Base-by-base conservation (phyloP, 2,113 vertebrate species). In the Chionomys nivalis region DNA sequence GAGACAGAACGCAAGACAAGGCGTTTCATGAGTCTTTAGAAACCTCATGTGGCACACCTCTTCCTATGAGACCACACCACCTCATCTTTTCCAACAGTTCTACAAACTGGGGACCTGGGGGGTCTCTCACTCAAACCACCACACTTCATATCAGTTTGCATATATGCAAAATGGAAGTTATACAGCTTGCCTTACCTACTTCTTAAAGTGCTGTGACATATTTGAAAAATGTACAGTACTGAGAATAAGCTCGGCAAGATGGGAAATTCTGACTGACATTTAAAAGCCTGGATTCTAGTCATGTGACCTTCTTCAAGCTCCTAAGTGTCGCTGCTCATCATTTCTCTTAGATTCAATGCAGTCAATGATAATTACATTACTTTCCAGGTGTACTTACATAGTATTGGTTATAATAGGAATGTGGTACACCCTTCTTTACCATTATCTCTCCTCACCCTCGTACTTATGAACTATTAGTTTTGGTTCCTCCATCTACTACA, bases 91-190 rank as follows among this genome's bases (percentile, higher is more conserved):
- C n/a, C 39, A 44, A 65, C n/a, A 42, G 24, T 44, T 85, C n/a
- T 14, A 44, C 39, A 2, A 65, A 65, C 58, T 17, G 26, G n/a
- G 26, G 7, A 19, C 58, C 28, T 19, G 4, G n/a, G 26, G 58
- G 16, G 13, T 4, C 42, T 44, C 39, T 44, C 1, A 65, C 65
- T 65, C 9, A 44, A 85, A 44, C 26, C 58, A 6, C 1, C 24
- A 65, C 39, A 85, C 2, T 78, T 75, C 58, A 68, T 11, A 78
- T 95, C 39, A 55, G 66, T 91, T 96, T 96, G 36, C 47, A 75
- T 16, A 82, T 24, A 39, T 76, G 49, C 17, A 76, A 88, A 85
- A 73, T 66, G 13, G 4, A 90, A 91, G 89, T 39, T 28, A 26
- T 2, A 89, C 85, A 78, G 33, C 8, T 31, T 73, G 36, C 1